A percentile compares a stretch with the other conserved stretches of the same genome.
These are phyloP conservation scores for Petrocephalus microphthalmus DNA, from an alignment of 2,113 vertebrate genomes.

Conservation along the genomic window DNA sequence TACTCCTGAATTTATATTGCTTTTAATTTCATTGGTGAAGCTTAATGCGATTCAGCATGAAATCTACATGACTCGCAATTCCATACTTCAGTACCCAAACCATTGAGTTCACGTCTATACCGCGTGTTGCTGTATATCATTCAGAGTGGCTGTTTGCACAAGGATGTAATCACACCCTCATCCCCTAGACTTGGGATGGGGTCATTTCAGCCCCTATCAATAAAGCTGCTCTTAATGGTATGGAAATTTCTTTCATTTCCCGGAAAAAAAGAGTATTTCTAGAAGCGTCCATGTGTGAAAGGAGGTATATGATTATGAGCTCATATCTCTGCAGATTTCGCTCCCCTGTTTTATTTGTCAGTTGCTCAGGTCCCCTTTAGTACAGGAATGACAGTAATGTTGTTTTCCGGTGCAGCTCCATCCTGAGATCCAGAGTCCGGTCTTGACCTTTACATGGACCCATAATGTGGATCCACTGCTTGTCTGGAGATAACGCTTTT, in stretches of 20 bases:
- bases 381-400: neutral
- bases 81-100: constrained; percentile 5
- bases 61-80: neutral
- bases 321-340: neutral
- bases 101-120: neutral
- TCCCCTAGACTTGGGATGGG: neutral
- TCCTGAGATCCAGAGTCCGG: neutral
- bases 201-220: neutral
- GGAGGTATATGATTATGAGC: constrained; percentile 11
- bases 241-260: constrained; percentile 5
- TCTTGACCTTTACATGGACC: neutral
- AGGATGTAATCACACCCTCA: neutral
- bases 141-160: neutral
- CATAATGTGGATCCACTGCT: neutral
- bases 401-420: neutral
- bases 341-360: neutral
- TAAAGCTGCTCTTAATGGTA: constrained; percentile 5
- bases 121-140: neutral
- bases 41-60: neutral
- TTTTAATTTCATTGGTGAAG: neutral
- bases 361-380: neutral
- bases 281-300: neutral
- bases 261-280: neutral
- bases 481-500: neutral
- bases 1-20: neutral